phyloP scores from a whole-genome alignment of 2,888 invertebrate species.

The Heliconius charithonia region DNA sequence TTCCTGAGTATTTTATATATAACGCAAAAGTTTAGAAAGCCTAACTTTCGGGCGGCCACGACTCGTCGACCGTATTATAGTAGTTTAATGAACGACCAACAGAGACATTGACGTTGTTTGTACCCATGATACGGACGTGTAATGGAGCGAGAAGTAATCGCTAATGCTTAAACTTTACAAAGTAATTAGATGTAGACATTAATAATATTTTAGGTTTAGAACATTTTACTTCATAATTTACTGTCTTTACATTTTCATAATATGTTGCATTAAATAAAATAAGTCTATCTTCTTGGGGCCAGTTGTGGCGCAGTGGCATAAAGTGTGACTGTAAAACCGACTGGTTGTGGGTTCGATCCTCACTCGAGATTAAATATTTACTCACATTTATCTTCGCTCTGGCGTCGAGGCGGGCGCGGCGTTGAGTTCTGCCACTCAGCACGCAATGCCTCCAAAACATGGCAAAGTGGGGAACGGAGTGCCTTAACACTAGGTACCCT shows the following conservation, averaged over 20 bases:
- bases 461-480: too few relatives aligned
- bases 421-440: too few relatives aligned
- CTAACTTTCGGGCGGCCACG: not conserved
- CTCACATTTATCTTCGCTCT: too few relatives aligned
- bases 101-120: not conserved
- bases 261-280: not conserved
- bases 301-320: too few relatives aligned
- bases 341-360: too few relatives aligned
- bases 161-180: conserved; percentile 7
- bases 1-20: not conserved
- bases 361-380: too few relatives aligned
- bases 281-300: too few relatives aligned
- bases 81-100: too few relatives aligned
- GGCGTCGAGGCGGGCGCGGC: too few relatives aligned
- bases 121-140: not conserved
- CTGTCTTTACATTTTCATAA: not conserved
- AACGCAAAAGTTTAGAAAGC: not conserved
- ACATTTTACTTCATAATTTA: not conserved
- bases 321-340: too few relatives aligned
- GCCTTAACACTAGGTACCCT: too few relatives aligned
- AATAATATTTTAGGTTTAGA: not conserved
- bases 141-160: not conserved
- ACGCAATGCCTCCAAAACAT: too few relatives aligned
- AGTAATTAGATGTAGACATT: not conserved
- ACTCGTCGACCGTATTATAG: not conserved